Evolutionary conservation across 2,797 vertebrate genomes (phyloP), one percentile per base, ranked within the genome.

Genomic region (Epinephelus awoara): DNA sequence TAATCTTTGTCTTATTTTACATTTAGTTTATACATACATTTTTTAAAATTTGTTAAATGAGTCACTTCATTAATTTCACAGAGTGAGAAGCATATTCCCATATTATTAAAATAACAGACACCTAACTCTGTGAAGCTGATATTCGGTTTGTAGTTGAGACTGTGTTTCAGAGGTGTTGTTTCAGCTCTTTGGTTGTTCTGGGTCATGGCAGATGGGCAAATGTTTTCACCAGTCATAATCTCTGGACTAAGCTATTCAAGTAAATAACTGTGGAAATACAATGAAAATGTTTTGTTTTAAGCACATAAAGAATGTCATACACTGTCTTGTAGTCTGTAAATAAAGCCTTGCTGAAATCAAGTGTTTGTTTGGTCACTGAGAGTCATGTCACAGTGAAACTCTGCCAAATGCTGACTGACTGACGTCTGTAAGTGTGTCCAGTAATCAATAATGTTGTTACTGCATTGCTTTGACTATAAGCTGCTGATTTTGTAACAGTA

Each of bases 281-380:
- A 13, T 19, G 3, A 6, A 42, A 63, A 49, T 34, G 13, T 61
- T 75, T 2, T 21, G 2, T 54, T 47, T 49, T 11, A 40, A 29
- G 6, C 15, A 29, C 14, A n/a, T n/a, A 47, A 0, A 59, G 2
- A 25, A 21, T 64, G 19, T 63, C n/a, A 67, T 12, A 67, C 4
- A 61, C 1, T 59, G 13, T 67, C 2, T 63, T 46, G 6, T 1
- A 46, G 15, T 65, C 40, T 74, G 21, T 63, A 55, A 21, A 67
- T 57, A 13, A 59, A 77, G 3, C 6, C 18, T 55, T 74, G 58
- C 51, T 73, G 59, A 70, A 70, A 58, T 47, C 2, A 58, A 44
- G 0, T 11, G 7, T 58, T 73, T 61, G 12, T 58, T 54, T 47
- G 49, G 2, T 19, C 21, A 18, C 5, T 46, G n/a, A 69, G 15